Evolutionary conservation across 2,888 invertebrate species (phyloP).

Genomic region (Yponomeuta evonymella): DNA sequence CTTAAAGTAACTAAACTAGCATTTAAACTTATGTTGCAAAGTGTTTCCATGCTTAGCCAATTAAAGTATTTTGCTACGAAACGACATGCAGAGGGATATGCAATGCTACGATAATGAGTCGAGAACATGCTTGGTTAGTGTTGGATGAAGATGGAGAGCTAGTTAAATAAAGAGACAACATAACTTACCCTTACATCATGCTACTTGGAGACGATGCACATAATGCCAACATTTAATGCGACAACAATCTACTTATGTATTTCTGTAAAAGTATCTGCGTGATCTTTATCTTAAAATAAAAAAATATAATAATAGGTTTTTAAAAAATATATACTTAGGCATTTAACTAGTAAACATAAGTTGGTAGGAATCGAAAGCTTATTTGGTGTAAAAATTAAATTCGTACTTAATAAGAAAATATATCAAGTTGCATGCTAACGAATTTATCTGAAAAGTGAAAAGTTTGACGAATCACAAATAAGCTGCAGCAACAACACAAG

Average conservation of each 20-base stretch:
- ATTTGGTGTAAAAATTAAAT: not conserved
- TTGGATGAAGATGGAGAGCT: not conserved
- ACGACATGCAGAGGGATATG: not conserved
- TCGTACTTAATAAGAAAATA: not conserved
- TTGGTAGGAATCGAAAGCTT: not conserved
- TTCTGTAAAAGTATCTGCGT: not conserved
- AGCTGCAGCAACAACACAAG: slow-evolving; percentile 19
- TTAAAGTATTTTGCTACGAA: not conserved
- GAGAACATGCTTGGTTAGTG: slow-evolving; percentile 3
- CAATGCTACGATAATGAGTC: not conserved
- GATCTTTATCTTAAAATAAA: not conserved
- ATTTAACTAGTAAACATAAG: not conserved
- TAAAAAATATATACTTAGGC: not conserved
- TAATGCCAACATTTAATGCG: slow-evolving; percentile 29
- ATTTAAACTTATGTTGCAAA: slow-evolving; percentile 13
- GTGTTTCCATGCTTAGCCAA: slow-evolving; percentile 23
- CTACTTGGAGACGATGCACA: slow-evolving; percentile 7
- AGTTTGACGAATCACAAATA: not conserved
- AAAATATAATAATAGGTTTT: not conserved
- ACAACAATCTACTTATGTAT: slow-evolving; percentile 11
- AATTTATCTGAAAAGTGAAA: not conserved
- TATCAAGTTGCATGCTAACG: not conserved
- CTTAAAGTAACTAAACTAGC: not conserved
- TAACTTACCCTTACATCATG: slow-evolving; percentile 14
- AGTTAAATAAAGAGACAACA: not conserved